Evolutionary conservation across 2,888 invertebrate species (phyloP).

Genomic region (Gymnoscelis rufifasciata): DNA sequence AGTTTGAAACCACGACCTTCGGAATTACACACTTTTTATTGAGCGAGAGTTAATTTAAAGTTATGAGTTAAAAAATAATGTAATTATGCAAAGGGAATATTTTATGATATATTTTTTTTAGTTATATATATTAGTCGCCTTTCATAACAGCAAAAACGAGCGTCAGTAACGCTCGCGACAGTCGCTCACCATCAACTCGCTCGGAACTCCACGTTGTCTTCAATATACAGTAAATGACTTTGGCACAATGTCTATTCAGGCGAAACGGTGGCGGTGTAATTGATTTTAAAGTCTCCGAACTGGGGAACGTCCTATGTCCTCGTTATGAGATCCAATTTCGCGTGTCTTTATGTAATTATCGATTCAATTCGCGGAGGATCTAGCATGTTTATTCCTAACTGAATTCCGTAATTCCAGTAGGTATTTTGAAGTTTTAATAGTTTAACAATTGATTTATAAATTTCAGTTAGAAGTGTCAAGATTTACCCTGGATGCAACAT

Average conservation of each 20-base stretch:
- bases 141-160: too few relatives aligned
- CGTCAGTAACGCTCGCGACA: too few relatives aligned
- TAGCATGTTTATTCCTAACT: not conserved
- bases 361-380: not conserved
- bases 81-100: too few relatives aligned
- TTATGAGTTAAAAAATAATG: too few relatives aligned
- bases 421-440: not conserved
- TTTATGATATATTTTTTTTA: too few relatives aligned
- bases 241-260: conserved; percentile 31
- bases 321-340: conserved; percentile 20
- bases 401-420: not conserved
- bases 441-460: too few relatives aligned
- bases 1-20: too few relatives aligned
- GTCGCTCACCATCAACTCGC: conserved; percentile 1
- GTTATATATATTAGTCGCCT: too few relatives aligned
- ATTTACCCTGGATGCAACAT: too few relatives aligned
- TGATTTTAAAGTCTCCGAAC: conserved; percentile 28
- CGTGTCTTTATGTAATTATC: not conserved
- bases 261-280: conserved; percentile 34
- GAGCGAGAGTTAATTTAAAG: too few relatives aligned
- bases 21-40: too few relatives aligned
- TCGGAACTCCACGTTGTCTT: conserved; percentile 24
- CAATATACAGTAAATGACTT: conserved; percentile 38
- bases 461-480: too few relatives aligned
- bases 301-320: conserved; percentile 10